Evolutionary conservation across 2,888 invertebrate species (phyloP).

Genomic region (Didymodactylos carnosus): DNA sequence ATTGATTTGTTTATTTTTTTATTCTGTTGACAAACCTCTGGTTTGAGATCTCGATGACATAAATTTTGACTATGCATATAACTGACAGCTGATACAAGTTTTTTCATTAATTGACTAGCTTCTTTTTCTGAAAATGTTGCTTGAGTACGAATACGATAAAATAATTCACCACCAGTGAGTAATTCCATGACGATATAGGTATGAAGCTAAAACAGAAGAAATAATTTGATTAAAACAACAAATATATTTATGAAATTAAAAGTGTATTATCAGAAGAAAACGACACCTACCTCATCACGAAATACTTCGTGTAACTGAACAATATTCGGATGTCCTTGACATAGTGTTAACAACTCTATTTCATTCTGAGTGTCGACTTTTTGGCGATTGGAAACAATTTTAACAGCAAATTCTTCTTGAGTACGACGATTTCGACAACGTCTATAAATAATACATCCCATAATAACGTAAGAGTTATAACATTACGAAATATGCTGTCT

Average conservation of each 20-base stretch:
- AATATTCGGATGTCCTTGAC: conserved; percentile 70
- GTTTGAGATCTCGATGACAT: conserved; percentile 79
- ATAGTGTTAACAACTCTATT: conserved; percentile 53
- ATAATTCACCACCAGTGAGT: conserved; percentile 60
- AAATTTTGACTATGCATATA: conserved; percentile 65
- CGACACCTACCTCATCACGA: conserved; percentile 46
- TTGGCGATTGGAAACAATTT: conserved; percentile 50
- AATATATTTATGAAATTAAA: too few species aligned
- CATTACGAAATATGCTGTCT: neutral
- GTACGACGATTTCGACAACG: conserved; percentile 54
- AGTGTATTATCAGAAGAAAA: neutral
- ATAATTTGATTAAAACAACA: too few species aligned
- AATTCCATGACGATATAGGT: conserved; percentile 75
- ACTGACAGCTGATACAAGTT: conserved; percentile 59
- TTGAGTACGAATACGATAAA: conserved; percentile 44
- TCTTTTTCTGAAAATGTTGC: conserved; percentile 53
- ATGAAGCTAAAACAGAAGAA: conserved; percentile 39
- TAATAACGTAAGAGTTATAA: neutral
- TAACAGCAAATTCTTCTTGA: conserved; percentile 61
- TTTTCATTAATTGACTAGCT: conserved; percentile 58
- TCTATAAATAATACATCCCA: conserved; percentile 31
- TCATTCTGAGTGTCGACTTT: conserved; percentile 49
- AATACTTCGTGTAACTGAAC: conserved; percentile 63
- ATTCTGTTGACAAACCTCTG: conserved; percentile 40
- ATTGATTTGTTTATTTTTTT: neutral